These are phyloP conservation scores for Amblyopsis rosae DNA, from an alignment of 2,113 vertebrate genomes.

Conservation along the genomic window DNA sequence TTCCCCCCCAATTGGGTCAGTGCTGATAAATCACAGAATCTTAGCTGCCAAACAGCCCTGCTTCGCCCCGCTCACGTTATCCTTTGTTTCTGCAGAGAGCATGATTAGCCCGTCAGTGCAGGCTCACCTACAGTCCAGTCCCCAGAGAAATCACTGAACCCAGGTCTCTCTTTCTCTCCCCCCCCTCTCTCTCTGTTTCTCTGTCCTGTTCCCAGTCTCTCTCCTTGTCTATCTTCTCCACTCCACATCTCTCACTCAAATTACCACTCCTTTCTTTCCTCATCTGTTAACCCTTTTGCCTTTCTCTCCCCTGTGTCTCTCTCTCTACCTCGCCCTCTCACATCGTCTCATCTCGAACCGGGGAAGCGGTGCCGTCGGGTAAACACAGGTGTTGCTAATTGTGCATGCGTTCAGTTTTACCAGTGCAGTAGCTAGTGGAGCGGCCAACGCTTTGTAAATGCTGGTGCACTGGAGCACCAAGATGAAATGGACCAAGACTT, in stretches of 20 bases:
- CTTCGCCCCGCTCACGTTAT: slow-evolving; percentile 1
- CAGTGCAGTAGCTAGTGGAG: too few species aligned
- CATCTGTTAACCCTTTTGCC: not conserved
- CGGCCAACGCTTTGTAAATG: too few species aligned
- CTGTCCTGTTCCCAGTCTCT: not conserved
- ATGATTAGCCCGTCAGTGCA: slow-evolving; percentile 4
- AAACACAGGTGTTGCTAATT: too few species aligned
- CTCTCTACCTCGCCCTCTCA: slow-evolving; percentile 1
- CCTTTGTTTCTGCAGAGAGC: slow-evolving; percentile 25
- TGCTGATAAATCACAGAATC: slow-evolving; percentile 17
- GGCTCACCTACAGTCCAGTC: slow-evolving; percentile 8
- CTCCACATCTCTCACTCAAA: not conserved
- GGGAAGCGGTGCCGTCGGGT: not conserved
- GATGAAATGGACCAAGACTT: too few species aligned
- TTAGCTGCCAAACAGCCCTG: not conserved
- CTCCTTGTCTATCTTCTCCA: not conserved
- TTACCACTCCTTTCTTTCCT: not conserved
- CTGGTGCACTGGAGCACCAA: too few species aligned
- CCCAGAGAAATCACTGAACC: not conserved
- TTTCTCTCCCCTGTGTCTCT: slow-evolving; percentile 1
- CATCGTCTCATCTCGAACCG: not conserved
- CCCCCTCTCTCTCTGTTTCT: not conserved
- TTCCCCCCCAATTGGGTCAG: slow-evolving; percentile 8
- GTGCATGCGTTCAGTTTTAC: too few species aligned
- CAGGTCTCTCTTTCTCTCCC: not conserved